A percentile compares a stretch with the other conserved stretches of the same genome.
phyloP scores from a whole-genome alignment of 2,113 vertebrate species.

The Abramis brama region DNA sequence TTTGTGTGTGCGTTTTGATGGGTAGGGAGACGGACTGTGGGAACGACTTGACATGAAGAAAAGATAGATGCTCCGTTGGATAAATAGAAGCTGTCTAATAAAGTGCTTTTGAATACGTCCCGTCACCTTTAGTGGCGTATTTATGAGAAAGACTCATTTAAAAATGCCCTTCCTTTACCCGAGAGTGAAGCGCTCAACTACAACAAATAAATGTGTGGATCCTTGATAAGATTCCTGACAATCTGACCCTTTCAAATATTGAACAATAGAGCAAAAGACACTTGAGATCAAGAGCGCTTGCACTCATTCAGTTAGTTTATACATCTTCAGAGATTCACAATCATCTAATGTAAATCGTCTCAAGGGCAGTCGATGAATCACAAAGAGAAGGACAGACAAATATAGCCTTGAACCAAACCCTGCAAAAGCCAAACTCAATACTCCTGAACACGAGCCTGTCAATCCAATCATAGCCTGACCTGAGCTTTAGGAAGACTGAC shows the following conservation, averaged over 20 bases:
- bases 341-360: constrained; percentile 12
- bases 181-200: not conserved
- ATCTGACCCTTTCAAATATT: not conserved
- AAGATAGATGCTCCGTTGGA: not conserved
- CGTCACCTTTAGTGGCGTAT: not conserved
- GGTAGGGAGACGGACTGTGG: constrained; percentile 42
- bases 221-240: not conserved
- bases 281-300: not conserved
- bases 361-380: constrained; percentile 25
- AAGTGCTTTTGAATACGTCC: not conserved
- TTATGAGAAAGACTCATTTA: not conserved
- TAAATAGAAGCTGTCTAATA: not conserved
- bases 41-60: not conserved
- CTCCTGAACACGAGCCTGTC: not conserved
- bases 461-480: constrained; percentile 5
- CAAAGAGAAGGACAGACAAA: not conserved
- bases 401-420: constrained; percentile 2
- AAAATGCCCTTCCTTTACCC: not conserved
- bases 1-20: constrained; percentile 18
- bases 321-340: not conserved
- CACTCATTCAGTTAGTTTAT: not conserved
- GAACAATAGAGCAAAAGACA: not conserved
- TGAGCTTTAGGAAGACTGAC: constrained; percentile 7
- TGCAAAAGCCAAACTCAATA: constrained; percentile 11
- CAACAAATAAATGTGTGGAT: not conserved